Base-by-base conservation (phyloP, 2,888 invertebrate species). In the Drosophila acutilabella region DNA sequence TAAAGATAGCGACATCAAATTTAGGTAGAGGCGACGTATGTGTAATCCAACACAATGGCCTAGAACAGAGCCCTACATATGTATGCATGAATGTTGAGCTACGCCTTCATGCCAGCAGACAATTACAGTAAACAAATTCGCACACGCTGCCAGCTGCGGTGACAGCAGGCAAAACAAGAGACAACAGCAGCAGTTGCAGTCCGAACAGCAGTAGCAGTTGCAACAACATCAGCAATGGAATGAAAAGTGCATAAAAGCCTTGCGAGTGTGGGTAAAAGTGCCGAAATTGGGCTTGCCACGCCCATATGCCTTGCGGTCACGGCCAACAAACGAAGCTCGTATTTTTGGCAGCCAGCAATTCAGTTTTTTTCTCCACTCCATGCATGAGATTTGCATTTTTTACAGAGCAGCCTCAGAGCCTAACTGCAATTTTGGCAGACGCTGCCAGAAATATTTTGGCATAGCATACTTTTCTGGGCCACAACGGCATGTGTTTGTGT, bases 111-210 rank as follows among this genome's bases (percentile, higher is more conserved):
- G 66, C 71, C 82, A 58, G 78, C 51, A 81, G 83, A 87, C 84
- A 88, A 85, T 88, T 88, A 86, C 88, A 83, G 86, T 86, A 86
- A 86, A 86, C 85, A 88, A 88, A 88, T 80, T 81, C 77, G 42
- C 83, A 83, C 83, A 83, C 79, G 81, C 73, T 73, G 76, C 78
- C 65, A 50, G 66, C 30, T 74, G 70, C 57, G 64, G 82, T 82
- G 81, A 81, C 85, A 81, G 80, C 66, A 82, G 78, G 80, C 71
- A 84, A 66, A 84, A 81, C 81, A 80, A 80, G 85, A 78, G 82
- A 82, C 73, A 69, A 42, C 53, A 77, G 53, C 67, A 57, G 36
- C 48, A 41, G 14, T 38, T 2, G 41, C 44, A 51, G 54, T 50
- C 26, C n/a, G 18, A 54, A 14, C 23, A 62, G 23, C 20, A 26